Percentiles rank a stretch among this genome's conserved stretches.
phyloP scores from a whole-genome alignment of 2,113 vertebrate genomes.

The Ochotona princeps region DNA sequence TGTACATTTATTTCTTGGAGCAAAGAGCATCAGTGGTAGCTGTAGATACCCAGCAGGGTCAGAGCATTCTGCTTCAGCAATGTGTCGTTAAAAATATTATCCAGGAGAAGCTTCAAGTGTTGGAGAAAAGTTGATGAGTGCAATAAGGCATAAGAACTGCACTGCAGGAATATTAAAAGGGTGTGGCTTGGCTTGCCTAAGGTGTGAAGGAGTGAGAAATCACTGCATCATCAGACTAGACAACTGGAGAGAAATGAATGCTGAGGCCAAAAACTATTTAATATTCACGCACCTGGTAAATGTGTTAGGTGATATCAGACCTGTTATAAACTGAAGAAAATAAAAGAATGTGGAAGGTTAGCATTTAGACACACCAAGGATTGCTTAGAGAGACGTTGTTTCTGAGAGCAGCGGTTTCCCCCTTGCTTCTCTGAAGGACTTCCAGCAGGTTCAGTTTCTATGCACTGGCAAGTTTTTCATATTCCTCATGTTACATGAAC shows the following conservation, averaged over 20 bases:
- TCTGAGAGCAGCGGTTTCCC: neutral
- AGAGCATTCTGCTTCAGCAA: neutral
- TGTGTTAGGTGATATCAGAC: neutral
- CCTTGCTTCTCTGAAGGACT: neutral
- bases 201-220: neutral
- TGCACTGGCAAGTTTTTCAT: neutral
- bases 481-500: neutral
- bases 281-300: neutral
- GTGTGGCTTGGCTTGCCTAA: neutral
- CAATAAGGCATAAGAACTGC: neutral
- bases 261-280: conserved; percentile 15
- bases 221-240: conserved; percentile 6
- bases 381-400: neutral
- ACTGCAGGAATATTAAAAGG: neutral
- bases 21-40: neutral
- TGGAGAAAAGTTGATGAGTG: neutral
- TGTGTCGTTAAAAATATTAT: conserved; percentile 12
- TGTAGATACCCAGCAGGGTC: neutral
- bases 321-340: neutral
- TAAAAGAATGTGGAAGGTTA: neutral
- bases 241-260: neutral
- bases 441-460: neutral
- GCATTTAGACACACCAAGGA: neutral
- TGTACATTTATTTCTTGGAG: conserved; percentile 16
- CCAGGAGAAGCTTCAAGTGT: neutral